A percentile compares a stretch with the other conserved stretches of the same genome.
These are phyloP conservation scores for Pseudopodoces humilis DNA, from an alignment of 2,113 vertebrate genomes.

Conservation along the genomic window DNA sequence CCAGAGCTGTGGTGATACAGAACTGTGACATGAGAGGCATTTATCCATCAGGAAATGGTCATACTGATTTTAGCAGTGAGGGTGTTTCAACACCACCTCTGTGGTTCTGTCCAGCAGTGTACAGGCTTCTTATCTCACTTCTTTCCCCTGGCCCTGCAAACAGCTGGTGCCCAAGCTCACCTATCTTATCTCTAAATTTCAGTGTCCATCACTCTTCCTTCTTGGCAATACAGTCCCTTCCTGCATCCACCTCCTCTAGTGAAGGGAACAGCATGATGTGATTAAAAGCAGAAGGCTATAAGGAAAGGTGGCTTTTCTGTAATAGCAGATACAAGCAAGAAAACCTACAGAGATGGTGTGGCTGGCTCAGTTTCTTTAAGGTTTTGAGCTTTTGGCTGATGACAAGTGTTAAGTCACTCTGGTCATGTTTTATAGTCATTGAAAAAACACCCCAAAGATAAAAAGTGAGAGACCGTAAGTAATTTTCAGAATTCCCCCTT, in stretches of 20 bases:
- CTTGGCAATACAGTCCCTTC: too few species aligned
- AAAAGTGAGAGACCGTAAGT: neutral
- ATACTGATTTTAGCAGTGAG: neutral
- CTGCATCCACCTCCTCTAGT: neutral
- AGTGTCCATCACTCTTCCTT: neutral
- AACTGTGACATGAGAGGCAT: neutral
- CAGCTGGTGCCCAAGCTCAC: neutral
- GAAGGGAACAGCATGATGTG: neutral
- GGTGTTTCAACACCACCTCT: neutral
- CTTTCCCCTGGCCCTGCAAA: neutral
- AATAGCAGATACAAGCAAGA: neutral
- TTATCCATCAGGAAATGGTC: neutral
- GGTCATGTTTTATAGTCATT: neutral
- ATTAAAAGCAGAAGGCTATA: neutral
- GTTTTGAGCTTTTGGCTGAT: neutral
- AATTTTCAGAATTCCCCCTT: neutral
- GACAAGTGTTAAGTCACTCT: neutral
- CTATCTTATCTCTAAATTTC: neutral
- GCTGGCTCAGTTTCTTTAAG: neutral
- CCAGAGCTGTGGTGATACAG: neutral
- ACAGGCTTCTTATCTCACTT: neutral
- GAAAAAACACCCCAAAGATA: neutral
- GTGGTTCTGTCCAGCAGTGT: neutral
- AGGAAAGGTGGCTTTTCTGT: neutral
- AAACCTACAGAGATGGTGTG: neutral